Conservation (phyloP, 2,797 vertebrate genomes). For the Morelia viridis region DNA sequence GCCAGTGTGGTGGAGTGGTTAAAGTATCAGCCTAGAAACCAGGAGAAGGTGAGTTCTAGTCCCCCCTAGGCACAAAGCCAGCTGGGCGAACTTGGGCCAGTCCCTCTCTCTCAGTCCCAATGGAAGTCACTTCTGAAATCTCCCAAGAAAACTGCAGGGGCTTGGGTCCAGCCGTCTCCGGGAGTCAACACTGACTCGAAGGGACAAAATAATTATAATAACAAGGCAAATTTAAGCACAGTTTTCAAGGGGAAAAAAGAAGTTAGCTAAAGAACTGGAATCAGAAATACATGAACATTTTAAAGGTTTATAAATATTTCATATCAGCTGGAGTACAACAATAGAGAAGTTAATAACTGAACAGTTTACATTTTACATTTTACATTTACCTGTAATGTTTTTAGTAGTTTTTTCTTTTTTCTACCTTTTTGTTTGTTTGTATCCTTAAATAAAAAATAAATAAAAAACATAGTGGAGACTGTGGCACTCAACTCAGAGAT, state of each 20-base stretch:
- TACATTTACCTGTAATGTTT: background rate
- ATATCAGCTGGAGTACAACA: background rate
- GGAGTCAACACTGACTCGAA: background rate
- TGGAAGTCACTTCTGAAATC: background rate
- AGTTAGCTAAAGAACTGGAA: background rate
- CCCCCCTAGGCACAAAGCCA: background rate
- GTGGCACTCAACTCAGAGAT: background rate
- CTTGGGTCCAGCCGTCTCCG: no score
- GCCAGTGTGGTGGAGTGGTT: background rate
- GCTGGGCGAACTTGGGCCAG: background rate
- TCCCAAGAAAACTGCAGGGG: background rate
- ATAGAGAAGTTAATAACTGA: background rate
- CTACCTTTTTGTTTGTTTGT: background rate
- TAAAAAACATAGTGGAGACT: background rate
- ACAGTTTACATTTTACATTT: no score
- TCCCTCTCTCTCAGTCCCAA: background rate
- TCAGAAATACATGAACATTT: background rate
- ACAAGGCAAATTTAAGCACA: background rate
- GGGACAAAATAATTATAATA: background rate
- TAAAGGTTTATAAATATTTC: background rate
- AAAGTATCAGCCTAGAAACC: background rate
- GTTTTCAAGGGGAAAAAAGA: background rate
- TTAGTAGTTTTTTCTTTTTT: background rate
- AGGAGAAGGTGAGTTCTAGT: background rate
- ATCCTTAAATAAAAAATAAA: background rate